Conservation (phyloP, 2,797 vertebrate species). For the Melanogrammus aeglefinus region DNA sequence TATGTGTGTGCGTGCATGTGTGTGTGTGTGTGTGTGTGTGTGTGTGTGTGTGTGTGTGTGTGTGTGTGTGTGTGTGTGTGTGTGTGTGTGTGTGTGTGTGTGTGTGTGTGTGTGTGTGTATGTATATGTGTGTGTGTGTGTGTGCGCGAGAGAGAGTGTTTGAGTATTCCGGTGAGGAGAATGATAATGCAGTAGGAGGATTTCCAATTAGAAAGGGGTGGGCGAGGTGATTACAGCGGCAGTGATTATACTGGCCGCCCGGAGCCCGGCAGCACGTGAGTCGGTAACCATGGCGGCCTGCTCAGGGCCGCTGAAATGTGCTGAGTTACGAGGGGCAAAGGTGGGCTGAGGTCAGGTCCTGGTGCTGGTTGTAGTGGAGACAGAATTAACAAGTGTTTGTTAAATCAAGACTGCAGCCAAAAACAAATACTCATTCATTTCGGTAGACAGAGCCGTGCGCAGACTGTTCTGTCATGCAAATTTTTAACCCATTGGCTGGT, state of each 20-base stretch:
- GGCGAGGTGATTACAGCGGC: neutral
- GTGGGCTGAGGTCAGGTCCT: neutral
- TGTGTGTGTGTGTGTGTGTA: neutral
- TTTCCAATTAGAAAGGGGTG: slow-evolving; percentile 36
- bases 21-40: too few species aligned
- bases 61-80: neutral
- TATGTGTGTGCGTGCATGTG: too few species aligned
- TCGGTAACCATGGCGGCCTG: slow-evolving; percentile 41
- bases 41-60: too few species aligned
- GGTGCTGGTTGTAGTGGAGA: slow-evolving; percentile 3
- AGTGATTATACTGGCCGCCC: slow-evolving; percentile 27
- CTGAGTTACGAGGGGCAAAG: slow-evolving; percentile 37
- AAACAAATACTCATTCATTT: neutral
- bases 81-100: neutral
- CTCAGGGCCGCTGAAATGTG: slow-evolving; percentile 45
- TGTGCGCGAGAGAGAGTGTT: slow-evolving; percentile 1
- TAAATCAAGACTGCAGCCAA: neutral
- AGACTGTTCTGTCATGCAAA: too few species aligned
- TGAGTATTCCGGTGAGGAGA: slow-evolving; percentile 22
- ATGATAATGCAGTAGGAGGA: slow-evolving; percentile 18
- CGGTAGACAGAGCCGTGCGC: neutral
- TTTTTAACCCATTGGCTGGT: neutral
- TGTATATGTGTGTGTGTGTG: neutral
- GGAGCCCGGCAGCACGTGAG: slow-evolving; percentile 40
- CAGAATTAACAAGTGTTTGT: slow-evolving; percentile 4